These are phyloP conservation scores for Macrocentrus cingulum DNA, from an alignment of 1,140 invertebrate genomes.

Conservation along the genomic window DNA sequence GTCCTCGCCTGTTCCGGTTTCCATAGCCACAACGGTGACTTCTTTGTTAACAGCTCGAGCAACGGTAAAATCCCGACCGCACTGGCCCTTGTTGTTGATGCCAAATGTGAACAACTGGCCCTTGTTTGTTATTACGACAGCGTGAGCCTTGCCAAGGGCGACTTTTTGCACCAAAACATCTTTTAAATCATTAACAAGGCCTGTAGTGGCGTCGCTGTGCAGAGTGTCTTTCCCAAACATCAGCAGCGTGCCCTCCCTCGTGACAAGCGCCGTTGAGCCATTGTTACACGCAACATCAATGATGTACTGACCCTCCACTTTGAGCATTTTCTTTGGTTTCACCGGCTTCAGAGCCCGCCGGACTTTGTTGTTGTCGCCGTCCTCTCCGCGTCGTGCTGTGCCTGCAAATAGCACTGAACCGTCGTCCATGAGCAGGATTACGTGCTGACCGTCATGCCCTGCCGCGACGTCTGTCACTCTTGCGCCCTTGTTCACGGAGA, in stretches of 20 bases:
- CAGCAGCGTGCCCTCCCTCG: conserved; percentile 81
- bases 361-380: conserved; percentile 80
- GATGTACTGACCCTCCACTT: conserved; percentile 84
- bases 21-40: conserved; percentile 65
- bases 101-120: conserved; percentile 95
- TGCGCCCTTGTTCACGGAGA: conserved; percentile 74
- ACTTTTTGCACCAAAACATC: conserved; percentile 82
- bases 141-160: conserved; percentile 93
- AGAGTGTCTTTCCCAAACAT: conserved; percentile 96
- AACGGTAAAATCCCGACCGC: conserved; percentile 82
- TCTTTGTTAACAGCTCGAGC: conserved; percentile 57
- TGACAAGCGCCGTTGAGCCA: conserved; percentile 90
- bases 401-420: conserved; percentile 87
- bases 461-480: conserved; percentile 79
- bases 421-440: conserved; percentile 84
- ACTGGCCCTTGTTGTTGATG: conserved; percentile 97
- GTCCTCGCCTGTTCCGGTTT: conserved; percentile 65
- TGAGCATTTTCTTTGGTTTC: conserved; percentile 90
- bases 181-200: conserved; percentile 72
- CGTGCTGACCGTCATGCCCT: conserved; percentile 92
- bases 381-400: conserved; percentile 88
- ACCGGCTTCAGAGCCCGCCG: conserved; percentile 85
- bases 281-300: conserved; percentile 88
- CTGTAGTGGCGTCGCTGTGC: conserved; percentile 78
- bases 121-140: conserved; percentile 82